Evolutionary conservation across 2,113 vertebrate species (phyloP), one percentile per base, ranked within the genome.

Genomic region (Heterotis niloticus): DNA sequence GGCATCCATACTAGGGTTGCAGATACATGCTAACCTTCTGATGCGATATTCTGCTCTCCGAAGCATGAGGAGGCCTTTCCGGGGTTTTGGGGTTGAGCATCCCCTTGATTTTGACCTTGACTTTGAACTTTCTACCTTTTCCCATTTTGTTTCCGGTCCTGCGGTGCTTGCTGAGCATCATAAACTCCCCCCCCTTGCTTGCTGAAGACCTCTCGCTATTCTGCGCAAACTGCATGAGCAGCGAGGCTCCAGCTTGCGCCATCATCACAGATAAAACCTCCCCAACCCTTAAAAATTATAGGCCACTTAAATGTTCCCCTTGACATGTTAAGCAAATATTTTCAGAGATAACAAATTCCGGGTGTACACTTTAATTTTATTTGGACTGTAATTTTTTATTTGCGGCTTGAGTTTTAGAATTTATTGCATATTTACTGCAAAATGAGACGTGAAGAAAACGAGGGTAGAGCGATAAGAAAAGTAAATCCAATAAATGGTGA

Each of bases 101-200:
- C 7, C 67, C 44, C 28, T 70, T 7, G 81, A 18, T 78, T 85
- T 87, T 81, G 79, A 79, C 88, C 88, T 87, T 85, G 83, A 81
- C 65, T 62, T 1, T 89, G 86, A 90, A 87, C 90, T 90, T 83
- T 82, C 75, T 66, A 75, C 82, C 79, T 89, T 88, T 82, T 81
- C 76, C n/a, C n/a, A n/a, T n/a, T n/a, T n/a, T n/a, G n/a, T 67
- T 76, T 81, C 62, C 79, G 17, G n/a, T 26, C 5, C 62, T 16
- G 65, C 34, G 52, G 13, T 26, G 11, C n/a, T n/a, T 26, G 28
- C 60, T 14, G 12, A 34, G 34, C 34, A 23, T n/a, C 64, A 17
- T 54, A 56, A 78, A 59, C 76, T 67, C 68, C 29, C 65, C 29
- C 65, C 65, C 24, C 23, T 74, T 7, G 23, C 76, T 52, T 16